These are phyloP conservation scores for Enchytraeus crypticus DNA, from an alignment of 2,888 invertebrate genomes.

Conservation along the genomic window DNA sequence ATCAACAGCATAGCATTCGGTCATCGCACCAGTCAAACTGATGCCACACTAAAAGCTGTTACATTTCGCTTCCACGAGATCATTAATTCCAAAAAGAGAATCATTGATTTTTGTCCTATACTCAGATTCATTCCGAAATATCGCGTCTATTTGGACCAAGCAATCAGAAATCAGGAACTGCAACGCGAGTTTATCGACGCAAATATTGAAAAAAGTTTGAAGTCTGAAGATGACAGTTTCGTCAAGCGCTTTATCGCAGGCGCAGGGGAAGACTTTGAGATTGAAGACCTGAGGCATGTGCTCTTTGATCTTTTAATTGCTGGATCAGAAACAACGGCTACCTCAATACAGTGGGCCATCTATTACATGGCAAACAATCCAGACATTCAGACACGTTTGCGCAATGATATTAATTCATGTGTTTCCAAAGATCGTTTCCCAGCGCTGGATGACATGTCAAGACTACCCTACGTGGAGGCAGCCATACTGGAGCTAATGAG, in stretches of 20 bases:
- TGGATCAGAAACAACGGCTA: constrained; percentile 40
- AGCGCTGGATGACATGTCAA: neutral
- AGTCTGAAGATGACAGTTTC: neutral
- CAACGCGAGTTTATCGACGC: neutral
- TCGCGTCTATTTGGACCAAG: neutral
- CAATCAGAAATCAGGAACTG: neutral
- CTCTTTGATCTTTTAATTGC: constrained; percentile 21
- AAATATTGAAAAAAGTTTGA: neutral
- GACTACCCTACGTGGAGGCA: neutral
- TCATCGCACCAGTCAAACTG: neutral
- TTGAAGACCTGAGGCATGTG: neutral
- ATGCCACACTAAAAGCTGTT: neutral
- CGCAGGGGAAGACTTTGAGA: neutral
- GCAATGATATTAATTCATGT: constrained; percentile 34
- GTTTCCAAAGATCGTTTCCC: too few relatives aligned
- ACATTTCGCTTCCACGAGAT: neutral
- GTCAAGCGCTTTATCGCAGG: neutral
- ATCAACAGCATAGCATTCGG: constrained; percentile 9
- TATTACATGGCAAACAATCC: constrained; percentile 36
- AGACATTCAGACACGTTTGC: constrained; percentile 34
- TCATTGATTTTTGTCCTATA: constrained; percentile 2
- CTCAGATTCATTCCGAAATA: constrained; percentile 6
- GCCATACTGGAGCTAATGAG: neutral
- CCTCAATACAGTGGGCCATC: constrained; percentile 38
- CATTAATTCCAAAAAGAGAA: neutral